Evolutionary conservation across 2,113 vertebrate species (phyloP).

Genomic region (Prionailurus bengalensis): DNA sequence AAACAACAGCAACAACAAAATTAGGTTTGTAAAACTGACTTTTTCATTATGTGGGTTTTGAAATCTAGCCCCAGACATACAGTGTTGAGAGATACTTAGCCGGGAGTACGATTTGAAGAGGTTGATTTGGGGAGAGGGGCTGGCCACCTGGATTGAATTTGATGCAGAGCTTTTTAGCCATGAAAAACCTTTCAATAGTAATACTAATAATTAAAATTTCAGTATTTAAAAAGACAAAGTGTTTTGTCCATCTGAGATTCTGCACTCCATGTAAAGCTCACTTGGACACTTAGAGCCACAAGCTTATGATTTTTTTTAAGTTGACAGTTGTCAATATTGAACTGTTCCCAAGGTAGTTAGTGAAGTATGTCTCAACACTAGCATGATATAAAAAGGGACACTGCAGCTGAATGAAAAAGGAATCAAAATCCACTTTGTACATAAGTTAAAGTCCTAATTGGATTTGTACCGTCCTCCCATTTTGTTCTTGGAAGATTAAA

Average conservation of each 20-base stretch:
- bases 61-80: conserved; percentile 99
- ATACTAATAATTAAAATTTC: conserved; percentile 77
- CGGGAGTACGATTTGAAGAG: conserved; percentile 73
- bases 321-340: conserved; percentile 71
- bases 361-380: conserved; percentile 90
- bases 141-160: conserved; percentile 66
- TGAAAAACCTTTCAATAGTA: conserved; percentile 70
- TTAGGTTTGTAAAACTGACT: conserved; percentile 88
- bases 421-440: conserved; percentile 91
- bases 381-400: conserved; percentile 92
- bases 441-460: conserved; percentile 93
- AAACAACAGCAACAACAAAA: conserved; percentile 83
- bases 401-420: conserved; percentile 91
- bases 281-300: conserved; percentile 69
- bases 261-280: conserved; percentile 77
- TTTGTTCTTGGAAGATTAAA: conserved; percentile 90
- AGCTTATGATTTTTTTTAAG: conserved; percentile 66
- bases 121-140: conserved; percentile 43
- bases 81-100: conserved; percentile 94
- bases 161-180: conserved; percentile 78
- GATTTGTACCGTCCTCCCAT: conserved; percentile 93
- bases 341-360: conserved; percentile 75
- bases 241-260: conserved; percentile 80
- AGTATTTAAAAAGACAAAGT: conserved; percentile 79
- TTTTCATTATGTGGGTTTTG: conserved; percentile 95